These are phyloP conservation scores for Hydrolagus colliei DNA, from an alignment of 2,797 vertebrate species.

Conservation along the genomic window DNA sequence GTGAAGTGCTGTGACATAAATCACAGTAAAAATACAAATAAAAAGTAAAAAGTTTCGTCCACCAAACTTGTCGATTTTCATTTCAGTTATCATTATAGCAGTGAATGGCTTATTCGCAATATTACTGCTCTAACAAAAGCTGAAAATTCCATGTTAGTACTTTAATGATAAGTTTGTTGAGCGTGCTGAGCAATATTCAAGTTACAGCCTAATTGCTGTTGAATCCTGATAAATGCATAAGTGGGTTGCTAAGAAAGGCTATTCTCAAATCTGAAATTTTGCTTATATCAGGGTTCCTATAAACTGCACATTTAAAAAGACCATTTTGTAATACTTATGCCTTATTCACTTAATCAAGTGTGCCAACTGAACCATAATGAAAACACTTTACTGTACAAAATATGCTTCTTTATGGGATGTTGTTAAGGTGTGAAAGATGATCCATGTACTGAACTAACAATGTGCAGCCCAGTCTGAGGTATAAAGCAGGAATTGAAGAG, in stretches of 20 bases:
- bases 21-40: too few relatives aligned
- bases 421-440: conserved; percentile 23
- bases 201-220: conserved; percentile 7
- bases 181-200: background rate
- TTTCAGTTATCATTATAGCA: background rate
- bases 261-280: background rate
- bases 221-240: background rate
- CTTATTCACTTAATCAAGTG: conserved; percentile 20
- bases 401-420: conserved; percentile 10
- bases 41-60: too few relatives aligned
- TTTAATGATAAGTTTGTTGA: too few relatives aligned
- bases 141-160: too few relatives aligned
- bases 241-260: background rate
- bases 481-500: conserved; percentile 18
- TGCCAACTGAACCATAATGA: background rate
- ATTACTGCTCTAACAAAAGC: background rate
- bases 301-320: conserved; percentile 4
- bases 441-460: conserved; percentile 17
- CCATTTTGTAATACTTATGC: conserved; percentile 14
- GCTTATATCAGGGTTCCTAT: background rate
- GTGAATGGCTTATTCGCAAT: background rate
- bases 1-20: too few relatives aligned
- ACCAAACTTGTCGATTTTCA: background rate
- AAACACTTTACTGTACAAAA: background rate
- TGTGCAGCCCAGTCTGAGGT: background rate